A percentile compares a stretch with the other conserved stretches of the same genome.
phyloP scores from a whole-genome alignment of 2,113 vertebrate genomes.

The Crotophaga sulcirostris region DNA sequence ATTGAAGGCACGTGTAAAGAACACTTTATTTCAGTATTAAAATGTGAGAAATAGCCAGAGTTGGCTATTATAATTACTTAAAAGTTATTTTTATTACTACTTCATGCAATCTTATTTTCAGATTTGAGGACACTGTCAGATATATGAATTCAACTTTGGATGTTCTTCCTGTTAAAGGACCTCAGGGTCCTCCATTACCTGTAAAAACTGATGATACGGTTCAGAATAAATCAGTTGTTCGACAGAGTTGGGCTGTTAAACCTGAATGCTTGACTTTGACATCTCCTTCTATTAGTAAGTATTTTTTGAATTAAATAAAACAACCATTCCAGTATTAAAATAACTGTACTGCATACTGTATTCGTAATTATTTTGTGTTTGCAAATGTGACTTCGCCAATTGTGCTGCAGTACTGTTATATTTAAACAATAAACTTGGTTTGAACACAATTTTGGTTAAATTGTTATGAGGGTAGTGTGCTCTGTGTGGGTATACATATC shows the following conservation, averaged over 20 bases:
- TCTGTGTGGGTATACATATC: background rate
- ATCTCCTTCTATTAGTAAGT: conserved; percentile 86
- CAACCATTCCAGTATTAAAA: background rate
- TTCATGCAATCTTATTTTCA: conserved; percentile 58
- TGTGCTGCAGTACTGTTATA: background rate
- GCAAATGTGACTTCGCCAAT: background rate
- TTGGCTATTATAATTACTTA: background rate
- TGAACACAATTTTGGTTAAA: background rate
- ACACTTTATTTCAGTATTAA: background rate
- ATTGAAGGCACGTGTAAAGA: background rate
- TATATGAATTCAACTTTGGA: conserved; percentile 84
- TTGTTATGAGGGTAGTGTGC: background rate
- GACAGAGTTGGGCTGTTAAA: conserved; percentile 81
- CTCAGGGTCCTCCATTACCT: conserved; percentile 77
- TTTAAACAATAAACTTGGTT: background rate
- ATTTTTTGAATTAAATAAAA: background rate
- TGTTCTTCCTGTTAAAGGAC: conserved; percentile 93
- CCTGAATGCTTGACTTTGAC: conserved; percentile 84
- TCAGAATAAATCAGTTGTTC: conserved; percentile 47
- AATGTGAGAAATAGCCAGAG: background rate
- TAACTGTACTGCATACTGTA: background rate
- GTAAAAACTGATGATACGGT: conserved; percentile 61
- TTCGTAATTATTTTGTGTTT: background rate
- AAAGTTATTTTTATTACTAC: background rate
- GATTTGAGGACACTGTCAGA: conserved; percentile 54